phyloP scores from a whole-genome alignment of 2,888 invertebrate genomes.

The Andrena dorsata region DNA sequence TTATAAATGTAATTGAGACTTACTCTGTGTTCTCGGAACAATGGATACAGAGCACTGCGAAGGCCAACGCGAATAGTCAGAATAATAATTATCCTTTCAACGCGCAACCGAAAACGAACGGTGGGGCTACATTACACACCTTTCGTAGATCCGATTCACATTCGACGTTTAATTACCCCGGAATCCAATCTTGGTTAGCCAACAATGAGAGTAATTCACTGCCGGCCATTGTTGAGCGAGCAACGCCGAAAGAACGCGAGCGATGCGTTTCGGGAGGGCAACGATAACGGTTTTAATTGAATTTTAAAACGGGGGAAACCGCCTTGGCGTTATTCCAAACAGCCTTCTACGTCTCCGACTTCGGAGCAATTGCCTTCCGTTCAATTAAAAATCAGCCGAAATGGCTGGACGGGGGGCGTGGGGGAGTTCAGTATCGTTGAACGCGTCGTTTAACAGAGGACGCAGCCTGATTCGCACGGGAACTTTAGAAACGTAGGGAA shows the following conservation, averaged over 20 bases:
- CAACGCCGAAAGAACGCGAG: conserved; percentile 30
- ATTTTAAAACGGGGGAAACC: conserved; percentile 53
- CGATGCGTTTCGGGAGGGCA: conserved; percentile 27
- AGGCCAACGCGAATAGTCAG: conserved; percentile 11
- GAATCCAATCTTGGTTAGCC: conserved; percentile 38
- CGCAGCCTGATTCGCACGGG: neutral
- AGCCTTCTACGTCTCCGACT: conserved; percentile 49
- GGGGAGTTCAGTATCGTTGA: conserved; percentile 39
- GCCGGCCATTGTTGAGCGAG: conserved; percentile 41
- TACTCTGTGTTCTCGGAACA: conserved; percentile 20
- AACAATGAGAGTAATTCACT: conserved; percentile 39
- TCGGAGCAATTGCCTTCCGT: conserved; percentile 59
- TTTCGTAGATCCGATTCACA: conserved; percentile 27
- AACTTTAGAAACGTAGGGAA: conserved; percentile 9
- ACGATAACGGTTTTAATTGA: conserved; percentile 58
- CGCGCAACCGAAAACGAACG: neutral
- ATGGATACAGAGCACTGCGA: neutral
- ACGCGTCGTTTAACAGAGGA: conserved; percentile 50
- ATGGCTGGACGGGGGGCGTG: neutral
- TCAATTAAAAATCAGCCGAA: conserved; percentile 64
- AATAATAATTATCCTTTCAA: conserved; percentile 34
- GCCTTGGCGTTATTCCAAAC: conserved; percentile 59
- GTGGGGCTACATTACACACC: conserved; percentile 19
- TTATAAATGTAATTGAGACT: conserved; percentile 19
- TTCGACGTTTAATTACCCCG: conserved; percentile 46